Percentiles rank a stretch among this genome's conserved stretches.
Conservation (phyloP, 1,140 invertebrate genomes). For the Atta cephalotes region DNA sequence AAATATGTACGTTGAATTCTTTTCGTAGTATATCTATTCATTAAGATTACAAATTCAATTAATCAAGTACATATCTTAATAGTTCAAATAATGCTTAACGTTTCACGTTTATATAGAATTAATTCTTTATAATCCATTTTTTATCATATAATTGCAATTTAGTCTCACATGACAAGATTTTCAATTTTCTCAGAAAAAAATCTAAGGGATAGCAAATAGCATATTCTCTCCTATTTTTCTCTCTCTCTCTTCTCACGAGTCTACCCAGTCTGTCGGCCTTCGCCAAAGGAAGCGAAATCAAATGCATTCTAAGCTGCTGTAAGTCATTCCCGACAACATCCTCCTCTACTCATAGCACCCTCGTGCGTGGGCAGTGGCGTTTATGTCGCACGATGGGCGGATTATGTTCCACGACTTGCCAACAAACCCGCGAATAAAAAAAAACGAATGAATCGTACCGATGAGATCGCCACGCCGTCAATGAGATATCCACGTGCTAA, state of each 20-base stretch:
- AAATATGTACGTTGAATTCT: background rate
- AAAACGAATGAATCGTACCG: slow-evolving; percentile 70
- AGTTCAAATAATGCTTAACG: background rate
- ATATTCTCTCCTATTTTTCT: background rate
- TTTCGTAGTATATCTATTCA: background rate
- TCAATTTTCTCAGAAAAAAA: background rate
- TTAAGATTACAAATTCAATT: background rate
- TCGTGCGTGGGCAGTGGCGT: slow-evolving; percentile 45
- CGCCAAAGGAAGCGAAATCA: slow-evolving; percentile 20
- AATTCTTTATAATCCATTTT: background rate
- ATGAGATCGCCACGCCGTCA: slow-evolving; percentile 58
- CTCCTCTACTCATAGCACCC: slow-evolving; percentile 56
- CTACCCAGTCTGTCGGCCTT: background rate
- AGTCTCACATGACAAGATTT: background rate
- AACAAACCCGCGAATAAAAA: slow-evolving; percentile 39
- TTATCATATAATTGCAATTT: background rate
- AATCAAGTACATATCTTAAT: background rate
- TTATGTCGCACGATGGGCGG: slow-evolving; percentile 48
- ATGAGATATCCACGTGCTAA: slow-evolving; percentile 74
- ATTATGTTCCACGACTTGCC: slow-evolving; percentile 54
- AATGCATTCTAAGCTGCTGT: slow-evolving; percentile 28
- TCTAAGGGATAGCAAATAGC: background rate
- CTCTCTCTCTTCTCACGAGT: too few species aligned
- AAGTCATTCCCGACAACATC: slow-evolving; percentile 33
- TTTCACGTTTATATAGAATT: background rate